Base-by-base conservation (phyloP, 1,140 invertebrate species). In the Schlechtendalia chinensis region DNA sequence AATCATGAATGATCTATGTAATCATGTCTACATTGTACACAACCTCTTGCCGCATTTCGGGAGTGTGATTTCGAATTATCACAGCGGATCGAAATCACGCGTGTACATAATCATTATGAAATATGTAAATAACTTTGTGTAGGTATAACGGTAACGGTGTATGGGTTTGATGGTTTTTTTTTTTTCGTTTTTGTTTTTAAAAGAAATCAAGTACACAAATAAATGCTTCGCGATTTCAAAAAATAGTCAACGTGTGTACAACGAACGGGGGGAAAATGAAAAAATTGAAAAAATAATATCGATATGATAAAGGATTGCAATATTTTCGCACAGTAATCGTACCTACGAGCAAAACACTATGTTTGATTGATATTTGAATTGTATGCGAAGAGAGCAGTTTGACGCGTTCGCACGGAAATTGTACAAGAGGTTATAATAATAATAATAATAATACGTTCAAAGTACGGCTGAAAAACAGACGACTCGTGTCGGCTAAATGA, bases 51-150 rank as follows among this genome's bases (percentile, higher is more conserved):
- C 32, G n/a, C 63, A 6, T n/a, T 67, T 67, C 16, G 19, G 63
- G 29, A 67, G 32, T 67, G 63, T 16, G 32, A 32, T 63, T 32
- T 63, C 47, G 8, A 32, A 32, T 63, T 63, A 67, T 67, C 63
- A 39, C 32, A 67, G 32, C 39, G 32, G 32, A 32, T 39, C 6
- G 29, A 65, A 32, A 27, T 65, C 19, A 11, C 61, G 19, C 1
- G 61, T 4, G 32, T 65, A 39, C 16, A 32, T 65, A 32, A 63
- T 65, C n/a, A n/a, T 65, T 65, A 65, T 65, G 32, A 39, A 29
- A 65, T 29, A 65, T n/a, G 29, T 65, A 3, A 65, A 65, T 65
- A 12, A 32, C 29, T 39, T n/a, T 65, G 32, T 61, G 24, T 61
- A 61, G 24, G 27, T 39, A 39, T 8, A 39, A 39, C 8, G 29